Conservation (phyloP, 2,888 invertebrate species). For the Melanophora roralis region DNA sequence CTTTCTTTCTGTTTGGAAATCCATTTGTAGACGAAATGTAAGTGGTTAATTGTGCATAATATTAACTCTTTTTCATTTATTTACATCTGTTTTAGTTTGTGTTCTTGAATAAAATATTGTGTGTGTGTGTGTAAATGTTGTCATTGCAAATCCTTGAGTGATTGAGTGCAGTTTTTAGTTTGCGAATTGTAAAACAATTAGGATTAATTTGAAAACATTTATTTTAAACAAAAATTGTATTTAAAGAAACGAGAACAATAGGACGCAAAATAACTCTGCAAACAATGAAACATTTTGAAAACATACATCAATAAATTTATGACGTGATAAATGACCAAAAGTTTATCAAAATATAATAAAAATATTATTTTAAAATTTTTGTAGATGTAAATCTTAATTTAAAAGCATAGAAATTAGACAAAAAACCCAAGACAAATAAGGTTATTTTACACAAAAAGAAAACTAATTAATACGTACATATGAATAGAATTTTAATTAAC, state of each 20-base stretch:
- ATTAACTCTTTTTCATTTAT: conserved; percentile 7
- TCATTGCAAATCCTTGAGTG: conserved; percentile 55
- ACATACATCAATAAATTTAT: conserved; percentile 48
- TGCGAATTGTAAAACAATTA: conserved; percentile 60
- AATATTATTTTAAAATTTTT: conserved; percentile 6
- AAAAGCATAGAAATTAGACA: neutral
- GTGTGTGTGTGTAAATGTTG: conserved; percentile 12
- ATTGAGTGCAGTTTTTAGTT: conserved; percentile 60
- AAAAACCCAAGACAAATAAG: no score
- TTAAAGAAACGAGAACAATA: conserved; percentile 8
- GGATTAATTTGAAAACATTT: conserved; percentile 59
- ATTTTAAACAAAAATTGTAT: conserved; percentile 42
- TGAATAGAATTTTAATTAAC: neutral
- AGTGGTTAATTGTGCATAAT: conserved; percentile 60
- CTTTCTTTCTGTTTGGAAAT: no score
- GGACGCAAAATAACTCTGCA: neutral
- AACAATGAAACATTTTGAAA: conserved; percentile 30
- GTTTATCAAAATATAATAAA: conserved; percentile 38
- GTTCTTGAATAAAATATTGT: neutral
- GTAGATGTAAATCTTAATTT: neutral
- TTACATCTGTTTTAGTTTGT: conserved; percentile 1
- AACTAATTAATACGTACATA: no score
- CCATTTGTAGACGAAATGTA: conserved; percentile 70
- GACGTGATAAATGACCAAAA: conserved; percentile 51
- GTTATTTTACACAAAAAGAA: no score